Evolutionary conservation across 2,113 vertebrate species (phyloP), one percentile per base, ranked within the genome.

Genomic region (Mustela nigripes): DNA sequence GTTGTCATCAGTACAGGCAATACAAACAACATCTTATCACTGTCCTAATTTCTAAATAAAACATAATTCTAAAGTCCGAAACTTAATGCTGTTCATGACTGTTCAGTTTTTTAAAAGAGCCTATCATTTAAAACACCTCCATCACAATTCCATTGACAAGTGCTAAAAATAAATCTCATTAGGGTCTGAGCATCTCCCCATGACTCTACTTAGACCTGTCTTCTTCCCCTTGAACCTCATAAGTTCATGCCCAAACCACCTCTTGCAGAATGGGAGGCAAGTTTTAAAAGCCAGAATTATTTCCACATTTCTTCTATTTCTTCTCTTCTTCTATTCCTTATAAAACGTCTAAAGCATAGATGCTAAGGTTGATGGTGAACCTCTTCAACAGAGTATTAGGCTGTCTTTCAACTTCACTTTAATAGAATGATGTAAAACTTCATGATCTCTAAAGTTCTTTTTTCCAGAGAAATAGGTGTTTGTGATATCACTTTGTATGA

Each of bases 261-360:
- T 91, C 56, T 90, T 91, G 36, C 22, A 93, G 31, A 79, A 84
- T 53, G 36, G 31, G 10, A 84, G 94, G 36, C 39, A 95, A 50
- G 56, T 88, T 97, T 90, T 80, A 71, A 90, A 97, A 94, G 69
- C 16, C 63, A 67, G n/a, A 87, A 58, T 73, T 50, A 39, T 71
- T 94, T 88, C 42, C 71, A 83, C 36, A 63, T 63, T 67, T 33
- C 63, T 67, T 67, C 63, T 33, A 33, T 67, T 33, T 67, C 31
- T 33, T 67, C 31, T 67, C 31, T 33, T 7, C 14, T 67, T n/a
- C n/a, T 90, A 8, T 58, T 90, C 87, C 58, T 90, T 84, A 60
- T 31, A 92, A 92, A 79, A 85, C 33, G 22, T 82, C 60, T 67
- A 73, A 94, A 95, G 82, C 24, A 14, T 42, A 8, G 22, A 53